Percentiles rank a stretch among this genome's conserved stretches.
phyloP scores from a whole-genome alignment of 2,113 vertebrate genomes.

The Brachypteracias leptosomus region DNA sequence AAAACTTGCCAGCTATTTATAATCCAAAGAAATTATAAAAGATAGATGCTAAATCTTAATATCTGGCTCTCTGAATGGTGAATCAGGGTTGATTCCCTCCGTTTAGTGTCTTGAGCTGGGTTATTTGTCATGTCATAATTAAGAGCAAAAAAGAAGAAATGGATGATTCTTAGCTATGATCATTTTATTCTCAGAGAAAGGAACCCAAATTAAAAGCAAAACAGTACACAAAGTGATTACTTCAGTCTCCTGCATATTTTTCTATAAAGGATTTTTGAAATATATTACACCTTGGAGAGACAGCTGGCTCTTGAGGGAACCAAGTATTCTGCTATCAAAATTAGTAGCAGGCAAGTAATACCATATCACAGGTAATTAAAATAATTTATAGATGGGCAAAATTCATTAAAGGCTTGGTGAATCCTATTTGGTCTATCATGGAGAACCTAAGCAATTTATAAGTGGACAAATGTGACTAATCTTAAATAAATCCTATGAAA shows the following conservation, averaged over 20 bases:
- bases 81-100: neutral
- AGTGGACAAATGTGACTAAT: slow-evolving; percentile 6
- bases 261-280: neutral
- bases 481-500: slow-evolving; percentile 46
- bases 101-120: neutral
- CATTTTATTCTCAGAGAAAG: neutral
- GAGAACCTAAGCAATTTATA: slow-evolving; percentile 1
- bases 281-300: neutral
- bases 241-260: neutral
- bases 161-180: neutral
- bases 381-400: neutral
- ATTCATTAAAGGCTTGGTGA: neutral
- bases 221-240: neutral
- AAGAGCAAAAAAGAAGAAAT: neutral
- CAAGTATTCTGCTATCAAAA: neutral
- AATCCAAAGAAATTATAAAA: neutral
- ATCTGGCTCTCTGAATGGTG: neutral
- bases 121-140: neutral
- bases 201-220: neutral
- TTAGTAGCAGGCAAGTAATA: neutral
- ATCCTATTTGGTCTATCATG: neutral
- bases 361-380: slow-evolving; percentile 18
- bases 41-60: neutral
- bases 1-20: neutral
- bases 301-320: neutral